phyloP scores from a whole-genome alignment of 1,140 invertebrate species.

The Semibalanus balanoides region DNA sequence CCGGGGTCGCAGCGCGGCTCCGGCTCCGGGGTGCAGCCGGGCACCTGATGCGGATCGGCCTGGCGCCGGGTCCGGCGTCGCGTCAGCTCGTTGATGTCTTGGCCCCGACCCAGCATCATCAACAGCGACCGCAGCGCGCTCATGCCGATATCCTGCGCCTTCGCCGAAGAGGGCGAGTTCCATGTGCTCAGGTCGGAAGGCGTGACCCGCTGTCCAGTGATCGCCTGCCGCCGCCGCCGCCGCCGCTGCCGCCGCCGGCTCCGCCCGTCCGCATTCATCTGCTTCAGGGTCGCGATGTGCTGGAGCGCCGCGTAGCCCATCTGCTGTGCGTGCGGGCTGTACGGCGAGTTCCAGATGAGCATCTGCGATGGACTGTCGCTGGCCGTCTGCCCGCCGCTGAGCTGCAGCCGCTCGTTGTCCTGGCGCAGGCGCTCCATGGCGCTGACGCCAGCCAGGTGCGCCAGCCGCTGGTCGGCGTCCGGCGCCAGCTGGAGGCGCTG shows the following conservation, averaged over 20 bases:
- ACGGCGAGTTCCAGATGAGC: background rate
- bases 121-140: background rate
- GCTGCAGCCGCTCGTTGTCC: background rate
- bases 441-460: background rate
- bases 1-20: constrained; percentile 11
- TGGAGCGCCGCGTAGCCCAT: too few relatives aligned
- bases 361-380: background rate
- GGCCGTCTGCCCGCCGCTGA: too few relatives aligned
- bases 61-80: background rate
- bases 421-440: background rate
- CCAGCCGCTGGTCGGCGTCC: background rate
- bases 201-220: too few relatives aligned
- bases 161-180: background rate
- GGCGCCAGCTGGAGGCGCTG: background rate
- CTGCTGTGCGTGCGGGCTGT: too few relatives aligned
- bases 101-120: background rate
- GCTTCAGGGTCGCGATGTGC: too few relatives aligned
- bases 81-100: too few relatives aligned
- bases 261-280: too few relatives aligned
- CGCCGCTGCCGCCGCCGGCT: too few relatives aligned
- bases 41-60: background rate
- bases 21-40: background rate
- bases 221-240: too few relatives aligned
- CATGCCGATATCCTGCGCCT: background rate
- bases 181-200: background rate